phyloP scores from a whole-genome alignment of 2,888 invertebrate genomes.

The Heterodera filipjevi region DNA sequence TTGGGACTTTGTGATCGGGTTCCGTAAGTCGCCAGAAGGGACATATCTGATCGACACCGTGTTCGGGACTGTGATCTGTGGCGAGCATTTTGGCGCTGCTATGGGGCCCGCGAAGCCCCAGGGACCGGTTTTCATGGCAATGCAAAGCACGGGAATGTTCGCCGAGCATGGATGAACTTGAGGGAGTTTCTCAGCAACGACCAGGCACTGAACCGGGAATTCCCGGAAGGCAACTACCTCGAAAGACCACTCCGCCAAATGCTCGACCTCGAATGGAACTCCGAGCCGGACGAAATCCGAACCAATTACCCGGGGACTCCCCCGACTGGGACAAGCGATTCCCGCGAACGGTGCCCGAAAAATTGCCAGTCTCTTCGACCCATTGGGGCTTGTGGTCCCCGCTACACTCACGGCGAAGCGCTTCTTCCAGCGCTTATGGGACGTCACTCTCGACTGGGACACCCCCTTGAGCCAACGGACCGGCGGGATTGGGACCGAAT shows the following conservation, averaged over 20 bases:
- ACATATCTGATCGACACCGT: slow-evolving; percentile 7
- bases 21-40: background rate
- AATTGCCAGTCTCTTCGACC: too few species aligned
- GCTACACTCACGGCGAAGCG: too few species aligned
- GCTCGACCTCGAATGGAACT: slow-evolving; percentile 34
- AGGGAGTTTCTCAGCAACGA: too few species aligned
- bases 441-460: slow-evolving; percentile 33
- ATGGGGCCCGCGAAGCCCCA: background rate
- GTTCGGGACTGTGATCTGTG: background rate
- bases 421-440: too few species aligned
- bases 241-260: slow-evolving; percentile 5
- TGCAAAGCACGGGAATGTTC: slow-evolving; percentile 26
- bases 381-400: too few species aligned
- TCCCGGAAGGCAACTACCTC: slow-evolving; percentile 21
- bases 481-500: slow-evolving; percentile 22
- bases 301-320: background rate
- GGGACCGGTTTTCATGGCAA: background rate
- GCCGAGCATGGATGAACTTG: slow-evolving; percentile 37
- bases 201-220: too few species aligned
- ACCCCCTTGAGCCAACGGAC: background rate
- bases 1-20: slow-evolving; percentile 2
- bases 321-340: background rate
- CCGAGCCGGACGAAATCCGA: slow-evolving; percentile 15
- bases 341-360: slow-evolving; percentile 29
- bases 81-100: background rate